A percentile compares a stretch with the other conserved stretches of the same genome.
phyloP scores from a whole-genome alignment of 2,797 vertebrate species.

The Podargus strigoides region DNA sequence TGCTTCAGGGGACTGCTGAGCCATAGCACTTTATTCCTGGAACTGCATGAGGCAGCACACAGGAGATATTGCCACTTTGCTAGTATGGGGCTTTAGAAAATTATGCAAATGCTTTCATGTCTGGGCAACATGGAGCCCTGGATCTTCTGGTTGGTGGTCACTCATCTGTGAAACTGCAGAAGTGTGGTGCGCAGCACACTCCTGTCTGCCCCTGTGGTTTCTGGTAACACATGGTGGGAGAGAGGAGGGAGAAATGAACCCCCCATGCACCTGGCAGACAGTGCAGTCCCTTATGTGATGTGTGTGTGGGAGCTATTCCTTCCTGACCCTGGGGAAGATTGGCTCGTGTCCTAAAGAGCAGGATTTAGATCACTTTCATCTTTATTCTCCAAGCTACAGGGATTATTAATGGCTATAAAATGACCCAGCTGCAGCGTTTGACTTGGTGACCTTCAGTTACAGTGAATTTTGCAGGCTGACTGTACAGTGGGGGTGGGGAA shows the following conservation, averaged over 20 bases:
- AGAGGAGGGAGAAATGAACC: not conserved
- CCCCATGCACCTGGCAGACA: not conserved
- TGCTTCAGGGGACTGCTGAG: not conserved
- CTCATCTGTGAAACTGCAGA: not conserved
- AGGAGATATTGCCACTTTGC: not conserved
- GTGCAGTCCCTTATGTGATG: not conserved
- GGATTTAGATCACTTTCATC: constrained; percentile 38
- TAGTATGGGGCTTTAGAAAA: not conserved
- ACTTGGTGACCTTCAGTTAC: constrained; percentile 24
- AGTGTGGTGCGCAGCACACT: rapidly evolving
- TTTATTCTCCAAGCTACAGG: not conserved
- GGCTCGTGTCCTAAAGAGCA: not conserved
- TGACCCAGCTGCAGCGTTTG: constrained; percentile 16
- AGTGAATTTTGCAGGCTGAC: not conserved
- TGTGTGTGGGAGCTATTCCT: not conserved
- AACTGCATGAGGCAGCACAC: not conserved
- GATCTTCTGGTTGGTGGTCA: not conserved
- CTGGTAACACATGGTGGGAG: not conserved
- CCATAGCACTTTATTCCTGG: not conserved
- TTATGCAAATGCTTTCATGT: not conserved
- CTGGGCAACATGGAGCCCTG: not conserved
- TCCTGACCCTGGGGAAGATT: not conserved
- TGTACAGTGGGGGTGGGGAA: not conserved
- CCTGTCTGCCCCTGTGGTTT: not conserved
- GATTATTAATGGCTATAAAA: constrained; percentile 36